A percentile compares a stretch with the other conserved stretches of the same genome.
These are phyloP conservation scores for Microcebus ravelobensis DNA, from an alignment of 2,113 vertebrate species.

Conservation along the genomic window DNA sequence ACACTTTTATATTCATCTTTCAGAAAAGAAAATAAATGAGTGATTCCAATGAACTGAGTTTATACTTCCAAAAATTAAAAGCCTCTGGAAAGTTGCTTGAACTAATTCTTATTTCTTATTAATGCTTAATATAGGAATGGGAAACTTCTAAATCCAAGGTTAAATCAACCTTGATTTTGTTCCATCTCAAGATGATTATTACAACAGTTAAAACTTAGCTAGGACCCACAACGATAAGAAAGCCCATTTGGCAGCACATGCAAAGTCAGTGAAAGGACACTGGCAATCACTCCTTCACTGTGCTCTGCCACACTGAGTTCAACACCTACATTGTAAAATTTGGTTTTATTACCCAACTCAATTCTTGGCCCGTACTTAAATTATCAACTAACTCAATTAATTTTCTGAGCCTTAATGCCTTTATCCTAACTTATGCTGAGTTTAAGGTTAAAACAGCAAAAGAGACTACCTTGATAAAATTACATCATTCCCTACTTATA, in stretches of 20 bases:
- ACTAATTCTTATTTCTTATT: constrained; percentile 15
- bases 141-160: not conserved
- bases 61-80: constrained; percentile 19
- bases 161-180: not conserved
- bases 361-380: not conserved
- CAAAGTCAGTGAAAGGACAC: not conserved
- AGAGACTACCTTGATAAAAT: not conserved
- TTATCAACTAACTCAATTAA: constrained; percentile 24
- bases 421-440: not conserved
- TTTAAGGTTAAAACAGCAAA: constrained; percentile 6
- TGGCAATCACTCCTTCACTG: not conserved
- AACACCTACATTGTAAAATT: not conserved
- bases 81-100: not conserved
- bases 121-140: constrained; percentile 9
- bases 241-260: not conserved
- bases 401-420: not conserved
- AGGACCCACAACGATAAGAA: not conserved
- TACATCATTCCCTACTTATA: not conserved
- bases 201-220: not conserved
- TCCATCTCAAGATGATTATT: not conserved
- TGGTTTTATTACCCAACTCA: not conserved
- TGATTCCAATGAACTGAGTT: not conserved
- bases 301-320: not conserved
- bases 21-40: constrained; percentile 24
- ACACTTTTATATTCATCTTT: constrained; percentile 21